Percentiles rank a stretch among this genome's conserved stretches.
phyloP scores from a whole-genome alignment of 2,113 vertebrate genomes.

The Nycticebus coucang region DNA sequence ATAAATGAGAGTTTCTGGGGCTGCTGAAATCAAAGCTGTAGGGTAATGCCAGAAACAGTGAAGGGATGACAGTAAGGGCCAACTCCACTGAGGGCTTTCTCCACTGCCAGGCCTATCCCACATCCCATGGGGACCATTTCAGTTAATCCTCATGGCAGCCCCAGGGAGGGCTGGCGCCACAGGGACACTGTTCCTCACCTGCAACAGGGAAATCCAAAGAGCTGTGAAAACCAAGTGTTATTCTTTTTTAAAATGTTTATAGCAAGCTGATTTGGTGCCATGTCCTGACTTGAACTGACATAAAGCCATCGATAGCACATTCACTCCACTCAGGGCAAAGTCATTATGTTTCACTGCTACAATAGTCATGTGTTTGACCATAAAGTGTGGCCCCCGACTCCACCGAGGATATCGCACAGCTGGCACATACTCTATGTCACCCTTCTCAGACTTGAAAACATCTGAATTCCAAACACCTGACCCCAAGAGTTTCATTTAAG shows the following conservation, averaged over 20 bases:
- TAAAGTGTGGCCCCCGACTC: background rate
- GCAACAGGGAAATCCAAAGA: background rate
- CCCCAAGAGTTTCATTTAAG: background rate
- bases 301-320: background rate
- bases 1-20: background rate
- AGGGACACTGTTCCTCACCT: background rate
- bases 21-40: background rate
- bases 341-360: background rate
- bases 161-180: fast-evolving
- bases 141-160: background rate
- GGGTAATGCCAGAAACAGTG: fast-evolving
- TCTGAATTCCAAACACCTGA: background rate
- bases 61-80: background rate
- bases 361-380: background rate
- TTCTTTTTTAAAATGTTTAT: background rate
- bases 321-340: background rate
- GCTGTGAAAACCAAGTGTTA: background rate
- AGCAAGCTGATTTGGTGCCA: background rate
- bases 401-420: background rate
- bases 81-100: background rate
- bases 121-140: fast-evolving
- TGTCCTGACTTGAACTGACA: background rate
- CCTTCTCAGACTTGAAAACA: background rate
- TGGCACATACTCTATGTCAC: background rate
- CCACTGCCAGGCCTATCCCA: background rate